These are phyloP conservation scores for Propithecus deckenii DNA, from an alignment of 2,797 vertebrate genomes.

Conservation along the genomic window DNA sequence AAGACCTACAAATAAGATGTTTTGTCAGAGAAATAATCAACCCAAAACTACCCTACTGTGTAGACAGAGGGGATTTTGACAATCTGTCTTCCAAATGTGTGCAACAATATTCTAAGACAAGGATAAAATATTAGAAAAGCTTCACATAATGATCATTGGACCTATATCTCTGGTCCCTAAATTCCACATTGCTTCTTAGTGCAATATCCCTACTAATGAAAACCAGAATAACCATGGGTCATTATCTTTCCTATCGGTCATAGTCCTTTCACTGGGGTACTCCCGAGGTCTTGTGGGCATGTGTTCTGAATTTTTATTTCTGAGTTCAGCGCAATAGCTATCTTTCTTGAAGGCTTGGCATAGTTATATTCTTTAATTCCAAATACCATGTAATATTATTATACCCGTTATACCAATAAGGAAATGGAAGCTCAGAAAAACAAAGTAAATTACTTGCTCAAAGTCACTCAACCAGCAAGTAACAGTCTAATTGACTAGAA, in stretches of 20 bases:
- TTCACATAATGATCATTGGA: background rate
- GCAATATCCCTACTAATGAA: background rate
- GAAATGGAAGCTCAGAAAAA: background rate
- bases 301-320: background rate
- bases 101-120: background rate
- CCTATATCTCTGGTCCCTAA: background rate
- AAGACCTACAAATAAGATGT: conserved; percentile 29
- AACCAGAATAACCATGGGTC: background rate
- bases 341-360: background rate
- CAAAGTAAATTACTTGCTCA: background rate
- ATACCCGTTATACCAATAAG: background rate
- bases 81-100: conserved; percentile 47
- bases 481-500: background rate
- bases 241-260: background rate
- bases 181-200: background rate
- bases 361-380: background rate
- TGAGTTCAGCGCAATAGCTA: background rate
- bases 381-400: background rate
- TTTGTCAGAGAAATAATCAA: conserved; percentile 59
- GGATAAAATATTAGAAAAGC: conserved; percentile 22
- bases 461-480: background rate
- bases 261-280: background rate
- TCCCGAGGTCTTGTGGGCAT: background rate
- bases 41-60: background rate
- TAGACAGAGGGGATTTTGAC: conserved; percentile 39